Base-by-base conservation (phyloP, 1,140 invertebrate species). In the Pseudachorutes palmiensis region DNA sequence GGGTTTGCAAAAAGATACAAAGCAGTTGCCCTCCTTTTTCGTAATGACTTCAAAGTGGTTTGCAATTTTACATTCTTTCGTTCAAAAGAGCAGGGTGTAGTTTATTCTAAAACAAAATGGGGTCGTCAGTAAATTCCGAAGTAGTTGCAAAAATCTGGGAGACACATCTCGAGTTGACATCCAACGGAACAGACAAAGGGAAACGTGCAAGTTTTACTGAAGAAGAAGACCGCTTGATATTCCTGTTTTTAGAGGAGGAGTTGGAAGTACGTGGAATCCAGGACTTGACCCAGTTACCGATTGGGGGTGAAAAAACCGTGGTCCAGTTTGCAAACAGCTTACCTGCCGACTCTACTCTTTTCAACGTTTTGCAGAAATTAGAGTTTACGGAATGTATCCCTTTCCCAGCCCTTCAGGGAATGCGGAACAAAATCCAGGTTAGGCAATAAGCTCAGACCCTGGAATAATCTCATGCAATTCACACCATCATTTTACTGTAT, bases 161-260 rank as follows among this genome's bases (percentile, higher is more conserved):
- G 24, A 55, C 51, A 24, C 51, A 14, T 24, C 14, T 14, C 51
- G 51, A 55, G 24, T 55, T 55, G 51, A 55, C 51, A 55, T 45
- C 36, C 9, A 45, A 19, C 36, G 51, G 51, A 24, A 24, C 12
- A 16, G 24, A 55, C 14, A 12, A 5, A 14, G 14, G 51, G 14
- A 24, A 24, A 14, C 5, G 14, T 55, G 51, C 9, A 26, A 24
- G 14, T 5, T 5, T 5, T 55, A 5, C 51, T 14, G 51, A 55
- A 14, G 61, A 63, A 2, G 33, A 41, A 19, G 61, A 41, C 28
- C 33, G 28, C 19, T 36, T 63, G 2, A 24, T 29, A 28, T 63
- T 63, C 29, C 26, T 63, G 14, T 63, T 63, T 63, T 32, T 63
- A 12, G 61, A 63, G 26, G 22, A 41, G 26, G 61, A 63, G 26